Percentiles rank a stretch among this genome's conserved stretches.
Conservation (phyloP, 2,888 invertebrate species). For the Polia nebulosa region DNA sequence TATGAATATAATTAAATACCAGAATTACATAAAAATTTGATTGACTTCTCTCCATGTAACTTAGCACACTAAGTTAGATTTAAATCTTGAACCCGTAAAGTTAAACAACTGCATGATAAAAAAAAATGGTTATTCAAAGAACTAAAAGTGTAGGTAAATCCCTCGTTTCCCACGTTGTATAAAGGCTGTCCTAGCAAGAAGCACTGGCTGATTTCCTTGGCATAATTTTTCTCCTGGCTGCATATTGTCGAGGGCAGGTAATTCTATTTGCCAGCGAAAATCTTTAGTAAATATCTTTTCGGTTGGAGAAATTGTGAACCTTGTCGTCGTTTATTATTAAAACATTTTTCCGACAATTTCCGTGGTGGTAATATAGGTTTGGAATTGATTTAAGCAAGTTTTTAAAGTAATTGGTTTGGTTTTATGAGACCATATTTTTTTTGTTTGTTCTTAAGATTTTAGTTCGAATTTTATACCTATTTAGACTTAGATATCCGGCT, state of each 20-base stretch:
- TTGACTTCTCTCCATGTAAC: background rate
- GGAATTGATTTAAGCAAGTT: slow-evolving; percentile 16
- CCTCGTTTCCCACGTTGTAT: slow-evolving; percentile 42
- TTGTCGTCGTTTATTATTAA: slow-evolving; percentile 47
- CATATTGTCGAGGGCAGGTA: slow-evolving; percentile 75
- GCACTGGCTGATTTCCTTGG: slow-evolving; percentile 73
- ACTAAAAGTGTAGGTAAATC: slow-evolving; percentile 47
- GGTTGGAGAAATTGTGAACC: slow-evolving; percentile 46
- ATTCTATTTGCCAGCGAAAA: slow-evolving; percentile 74
- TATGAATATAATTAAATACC: too few relatives aligned
- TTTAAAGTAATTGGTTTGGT: slow-evolving; percentile 3
- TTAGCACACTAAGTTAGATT: background rate
- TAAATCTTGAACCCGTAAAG: background rate
- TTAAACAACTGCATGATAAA: slow-evolving; percentile 2
- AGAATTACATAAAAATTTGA: background rate
- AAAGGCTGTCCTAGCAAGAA: slow-evolving; percentile 59
- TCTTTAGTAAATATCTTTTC: slow-evolving; percentile 59
- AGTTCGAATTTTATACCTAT: background rate
- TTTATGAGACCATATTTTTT: background rate
- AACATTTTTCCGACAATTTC: slow-evolving; percentile 36
- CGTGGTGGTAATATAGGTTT: slow-evolving; percentile 14
- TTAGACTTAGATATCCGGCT: background rate
- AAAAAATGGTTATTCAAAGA: slow-evolving; percentile 43
- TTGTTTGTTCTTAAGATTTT: background rate
- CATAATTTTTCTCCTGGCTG: slow-evolving; percentile 78